These are phyloP conservation scores for Chitala chitala DNA, from an alignment of 2,113 vertebrate genomes.

Conservation along the genomic window DNA sequence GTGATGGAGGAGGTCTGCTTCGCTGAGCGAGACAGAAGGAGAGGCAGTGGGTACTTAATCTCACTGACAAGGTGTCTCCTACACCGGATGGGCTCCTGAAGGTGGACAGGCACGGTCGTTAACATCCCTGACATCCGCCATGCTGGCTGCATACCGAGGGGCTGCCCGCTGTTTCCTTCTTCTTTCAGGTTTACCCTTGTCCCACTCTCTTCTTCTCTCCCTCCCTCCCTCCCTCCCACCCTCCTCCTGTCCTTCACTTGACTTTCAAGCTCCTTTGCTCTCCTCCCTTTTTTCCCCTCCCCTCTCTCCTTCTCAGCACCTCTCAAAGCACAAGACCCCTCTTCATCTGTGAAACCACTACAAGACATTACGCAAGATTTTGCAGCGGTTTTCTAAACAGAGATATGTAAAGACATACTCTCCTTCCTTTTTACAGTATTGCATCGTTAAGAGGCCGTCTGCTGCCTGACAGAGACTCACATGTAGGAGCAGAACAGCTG, in stretches of 20 bases:
- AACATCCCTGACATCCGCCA: slow-evolving; percentile 43
- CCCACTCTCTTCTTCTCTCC: too few relatives aligned
- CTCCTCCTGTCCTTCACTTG: slow-evolving; percentile 26
- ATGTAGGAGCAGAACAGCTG: slow-evolving; percentile 89
- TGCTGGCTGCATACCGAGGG: slow-evolving; percentile 39
- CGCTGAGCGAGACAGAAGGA: background rate
- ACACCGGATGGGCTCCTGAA: slow-evolving; percentile 40
- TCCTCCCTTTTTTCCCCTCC: slow-evolving; percentile 31
- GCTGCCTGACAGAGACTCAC: slow-evolving; percentile 69
- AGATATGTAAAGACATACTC: background rate
- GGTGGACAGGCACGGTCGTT: slow-evolving; percentile 41
- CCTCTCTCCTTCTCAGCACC: background rate
- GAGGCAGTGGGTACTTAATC: slow-evolving; percentile 42
- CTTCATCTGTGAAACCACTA: too few relatives aligned
- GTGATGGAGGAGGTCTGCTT: slow-evolving; percentile 14
- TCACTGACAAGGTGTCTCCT: slow-evolving; percentile 38
- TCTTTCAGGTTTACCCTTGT: slow-evolving; percentile 13
- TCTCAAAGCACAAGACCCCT: background rate
- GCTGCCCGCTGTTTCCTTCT: slow-evolving; percentile 35
- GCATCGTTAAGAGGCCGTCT: background rate
- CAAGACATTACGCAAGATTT: too few relatives aligned
- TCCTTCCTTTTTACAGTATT: background rate
- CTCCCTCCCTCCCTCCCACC: slow-evolving; percentile 17
- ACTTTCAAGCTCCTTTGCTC: background rate
- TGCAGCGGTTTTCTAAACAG: too few relatives aligned